A percentile compares a stretch with the other conserved stretches of the same genome.
phyloP scores from a whole-genome alignment of 2,113 vertebrate species.

The Onychostoma macrolepis region DNA sequence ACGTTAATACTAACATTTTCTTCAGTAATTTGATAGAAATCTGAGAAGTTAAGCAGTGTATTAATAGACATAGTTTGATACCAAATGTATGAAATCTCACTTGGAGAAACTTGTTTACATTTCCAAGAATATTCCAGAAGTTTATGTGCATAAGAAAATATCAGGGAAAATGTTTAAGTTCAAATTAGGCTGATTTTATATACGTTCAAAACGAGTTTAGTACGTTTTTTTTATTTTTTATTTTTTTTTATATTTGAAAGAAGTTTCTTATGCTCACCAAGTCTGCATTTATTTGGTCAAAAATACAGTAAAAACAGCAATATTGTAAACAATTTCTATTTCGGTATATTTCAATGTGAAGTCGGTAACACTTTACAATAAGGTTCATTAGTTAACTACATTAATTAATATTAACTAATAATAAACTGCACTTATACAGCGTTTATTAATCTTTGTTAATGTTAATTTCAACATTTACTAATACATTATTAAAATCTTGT shows the following conservation, averaged over 20 bases:
- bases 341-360: too few relatives aligned
- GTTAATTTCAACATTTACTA: too few relatives aligned
- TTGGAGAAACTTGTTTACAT: neutral
- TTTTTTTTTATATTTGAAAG: neutral
- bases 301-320: neutral
- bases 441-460: too few relatives aligned
- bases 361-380: too few relatives aligned
- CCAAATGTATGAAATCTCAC: neutral
- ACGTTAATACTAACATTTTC: slow-evolving; percentile 64
- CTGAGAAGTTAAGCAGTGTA: slow-evolving; percentile 56
- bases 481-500: too few relatives aligned
- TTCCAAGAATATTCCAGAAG: neutral
- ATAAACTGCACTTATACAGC: too few relatives aligned
- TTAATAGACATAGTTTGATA: slow-evolving; percentile 38
- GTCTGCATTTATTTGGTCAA: neutral
- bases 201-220: neutral
- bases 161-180: neutral
- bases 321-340: too few relatives aligned
- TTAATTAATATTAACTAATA: too few relatives aligned
- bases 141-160: neutral
- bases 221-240: neutral
- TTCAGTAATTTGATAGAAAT: slow-evolving; percentile 53
- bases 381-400: too few relatives aligned
- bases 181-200: neutral
- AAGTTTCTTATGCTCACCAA: neutral